Evolutionary conservation across 2,888 invertebrate genomes (phyloP).

Genomic region (Cactoblastis cactorum): DNA sequence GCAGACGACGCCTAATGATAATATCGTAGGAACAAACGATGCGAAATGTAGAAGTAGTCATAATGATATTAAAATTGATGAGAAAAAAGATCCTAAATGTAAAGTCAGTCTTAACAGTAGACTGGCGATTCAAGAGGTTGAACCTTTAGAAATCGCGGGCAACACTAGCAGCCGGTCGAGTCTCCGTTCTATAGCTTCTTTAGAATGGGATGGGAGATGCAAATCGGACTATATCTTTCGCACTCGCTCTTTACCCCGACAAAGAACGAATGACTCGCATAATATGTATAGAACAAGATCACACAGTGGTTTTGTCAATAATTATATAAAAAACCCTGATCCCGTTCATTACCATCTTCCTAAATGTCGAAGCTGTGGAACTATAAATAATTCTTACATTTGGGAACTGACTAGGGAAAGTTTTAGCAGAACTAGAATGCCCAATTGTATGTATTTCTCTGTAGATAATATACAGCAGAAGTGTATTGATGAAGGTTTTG

Average conservation of each 20-base stretch:
- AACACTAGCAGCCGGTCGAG: conserved; percentile 53
- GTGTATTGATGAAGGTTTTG: conserved; percentile 34
- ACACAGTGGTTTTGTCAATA: conserved; percentile 63
- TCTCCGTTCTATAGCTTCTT: conserved; percentile 56
- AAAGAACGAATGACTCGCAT: conserved; percentile 18
- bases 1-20: conserved; percentile 18
- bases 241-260: conserved; percentile 51
- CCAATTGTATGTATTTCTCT: conserved; percentile 41
- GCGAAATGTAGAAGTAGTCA: too few relatives aligned
- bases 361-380: conserved; percentile 50
- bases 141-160: conserved; percentile 31
- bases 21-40: too few relatives aligned
- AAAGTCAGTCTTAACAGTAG: conserved; percentile 50
- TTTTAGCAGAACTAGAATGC: conserved; percentile 23
- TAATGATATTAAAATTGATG: conserved; percentile 15
- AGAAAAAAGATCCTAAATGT: conserved; percentile 49
- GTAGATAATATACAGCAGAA: conserved; percentile 52
- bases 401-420: conserved; percentile 40
- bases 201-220: conserved; percentile 59
- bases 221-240: conserved; percentile 43
- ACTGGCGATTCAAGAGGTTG: conserved; percentile 28
- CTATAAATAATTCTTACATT: conserved; percentile 40
- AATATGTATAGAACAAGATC: conserved; percentile 56
- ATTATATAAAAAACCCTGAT: conserved; percentile 55
- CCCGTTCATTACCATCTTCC: conserved; percentile 69